Evolutionary conservation across 1,140 invertebrate genomes (phyloP), one percentile per base, ranked within the genome.

Genomic region (Bombus breviceps): DNA sequence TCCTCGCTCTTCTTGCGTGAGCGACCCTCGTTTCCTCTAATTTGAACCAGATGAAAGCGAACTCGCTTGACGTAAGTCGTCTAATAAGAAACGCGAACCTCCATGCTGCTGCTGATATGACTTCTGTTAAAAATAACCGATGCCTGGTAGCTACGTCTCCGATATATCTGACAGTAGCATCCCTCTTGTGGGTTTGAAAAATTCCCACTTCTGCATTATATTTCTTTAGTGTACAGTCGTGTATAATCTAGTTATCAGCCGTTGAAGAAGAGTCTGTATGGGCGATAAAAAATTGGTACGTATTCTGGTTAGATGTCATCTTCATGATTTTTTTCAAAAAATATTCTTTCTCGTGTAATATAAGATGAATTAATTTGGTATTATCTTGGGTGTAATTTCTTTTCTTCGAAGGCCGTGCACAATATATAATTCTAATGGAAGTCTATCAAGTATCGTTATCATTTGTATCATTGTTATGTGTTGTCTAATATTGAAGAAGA

Each of bases 41-140:
- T 80, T 80, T 22, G 22, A 53, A 69, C n/a, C 28, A 41, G n/a
- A 62, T 57, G 37, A 77, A 37, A 41, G 15, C 25, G 15, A 77
- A 18, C n/a, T 28, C 9, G 43, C 2, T 15, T 34, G 34, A 77
- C 75, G 53, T 25, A 39, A 62, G 25, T 25, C 75, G 13, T 64
- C 25, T 59, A 69, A 47, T 41, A 53, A 80, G 43, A 37, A 69
- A 69, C 78, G 18, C 25, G 41, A 80, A 37, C n/a, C 47, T 47
- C 6, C n/a, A 66, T 25, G 34, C 13, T 59, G 2, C 28, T 72
- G 13, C 57, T n/a, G 57, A 62, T 77, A 34, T 41, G 75, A 59
- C 59, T 81, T 32, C 28, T 9, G 18, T 25, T 43, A 72, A 73
- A 72, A 81, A 81, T 81, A 73, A 77, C 15, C 43, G 10, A 28